Evolutionary conservation across 2,797 vertebrate species (phyloP).

Genomic region (Typhlichthys subterraneus): DNA sequence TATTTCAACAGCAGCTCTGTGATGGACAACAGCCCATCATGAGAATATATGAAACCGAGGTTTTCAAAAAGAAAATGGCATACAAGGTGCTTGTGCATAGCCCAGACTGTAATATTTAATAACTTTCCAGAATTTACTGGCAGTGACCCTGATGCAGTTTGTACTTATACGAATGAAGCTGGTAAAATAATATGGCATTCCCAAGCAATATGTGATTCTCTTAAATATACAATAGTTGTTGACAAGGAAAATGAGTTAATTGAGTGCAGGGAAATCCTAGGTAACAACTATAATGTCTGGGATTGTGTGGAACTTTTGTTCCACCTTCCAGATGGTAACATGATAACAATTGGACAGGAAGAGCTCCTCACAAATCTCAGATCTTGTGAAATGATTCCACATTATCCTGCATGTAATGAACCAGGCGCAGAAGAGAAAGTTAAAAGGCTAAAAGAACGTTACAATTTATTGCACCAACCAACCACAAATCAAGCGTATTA

Average conservation of each 20-base stretch:
- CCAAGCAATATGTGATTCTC: conserved; percentile 27
- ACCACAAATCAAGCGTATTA: no score
- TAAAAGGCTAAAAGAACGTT: no score
- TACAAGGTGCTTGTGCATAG: conserved; percentile 33
- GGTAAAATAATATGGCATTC: conserved; percentile 31
- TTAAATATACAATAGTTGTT: not conserved
- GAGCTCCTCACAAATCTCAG: conserved; percentile 9
- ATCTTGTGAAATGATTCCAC: conserved; percentile 3
- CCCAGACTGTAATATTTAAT: conserved; percentile 12
- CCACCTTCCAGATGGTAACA: conserved; percentile 1
- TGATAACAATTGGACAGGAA: not conserved
- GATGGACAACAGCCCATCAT: not conserved
- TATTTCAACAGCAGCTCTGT: conserved; percentile 29
- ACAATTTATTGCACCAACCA: no score
- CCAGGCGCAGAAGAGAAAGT: no score
- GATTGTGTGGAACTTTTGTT: conserved; percentile 35
- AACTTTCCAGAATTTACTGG: conserved; percentile 3
- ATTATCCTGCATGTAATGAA: no score
- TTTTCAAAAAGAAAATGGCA: conserved; percentile 14
- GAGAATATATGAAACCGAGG: conserved; percentile 8
- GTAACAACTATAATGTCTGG: conserved; percentile 27
- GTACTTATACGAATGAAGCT: not conserved
- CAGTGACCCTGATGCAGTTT: not conserved
- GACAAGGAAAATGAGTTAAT: not conserved
- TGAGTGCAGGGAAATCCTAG: not conserved